Conservation (phyloP, 2,797 vertebrate genomes). For the Sternotherus odoratus region DNA sequence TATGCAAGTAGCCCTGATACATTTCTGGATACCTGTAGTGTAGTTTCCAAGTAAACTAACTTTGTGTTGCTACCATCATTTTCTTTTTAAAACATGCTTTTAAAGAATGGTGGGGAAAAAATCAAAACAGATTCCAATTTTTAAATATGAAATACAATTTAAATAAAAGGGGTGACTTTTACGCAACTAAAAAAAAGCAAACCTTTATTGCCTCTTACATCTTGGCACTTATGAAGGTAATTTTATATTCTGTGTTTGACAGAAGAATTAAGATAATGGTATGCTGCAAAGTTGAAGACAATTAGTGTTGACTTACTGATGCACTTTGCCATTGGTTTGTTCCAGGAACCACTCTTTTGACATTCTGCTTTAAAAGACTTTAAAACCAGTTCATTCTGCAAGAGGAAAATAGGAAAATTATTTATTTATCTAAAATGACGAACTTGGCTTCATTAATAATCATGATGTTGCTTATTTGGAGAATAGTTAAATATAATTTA, state of each 20-base stretch:
- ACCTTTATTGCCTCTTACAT: neutral
- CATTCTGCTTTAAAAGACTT: slow-evolving; percentile 69
- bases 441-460: neutral
- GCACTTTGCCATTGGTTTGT: slow-evolving; percentile 69
- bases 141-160: neutral
- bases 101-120: neutral
- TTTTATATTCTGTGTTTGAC: neutral
- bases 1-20: neutral
- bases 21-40: neutral
- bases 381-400: slow-evolving; percentile 55
- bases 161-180: neutral
- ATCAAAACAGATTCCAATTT: neutral
- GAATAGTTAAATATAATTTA: neutral
- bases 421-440: neutral
- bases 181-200: neutral
- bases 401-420: neutral
- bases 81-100: neutral
- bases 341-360: slow-evolving; percentile 78
- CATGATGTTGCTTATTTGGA: neutral
- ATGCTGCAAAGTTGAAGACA: neutral
- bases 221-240: neutral
- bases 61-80: neutral
- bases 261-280: neutral
- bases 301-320: slow-evolving; percentile 61
- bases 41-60: neutral